Evolutionary conservation across 2,888 invertebrate genomes (phyloP).

Genomic region (Hyppa rectilinea): DNA sequence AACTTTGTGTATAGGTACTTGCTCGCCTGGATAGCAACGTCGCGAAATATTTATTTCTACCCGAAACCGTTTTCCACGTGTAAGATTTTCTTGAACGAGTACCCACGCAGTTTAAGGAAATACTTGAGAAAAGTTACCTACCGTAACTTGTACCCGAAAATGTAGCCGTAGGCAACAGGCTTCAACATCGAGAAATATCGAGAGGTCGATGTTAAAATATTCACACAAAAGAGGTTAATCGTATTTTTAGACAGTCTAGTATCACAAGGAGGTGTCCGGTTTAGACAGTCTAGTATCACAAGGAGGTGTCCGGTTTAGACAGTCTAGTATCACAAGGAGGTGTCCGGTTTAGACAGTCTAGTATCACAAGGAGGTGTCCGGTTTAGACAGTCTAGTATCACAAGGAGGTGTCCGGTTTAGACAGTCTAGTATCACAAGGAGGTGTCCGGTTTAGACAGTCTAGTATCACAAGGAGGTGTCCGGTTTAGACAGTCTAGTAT

Average conservation of each 20-base stretch:
- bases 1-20: slow-evolving; percentile 11
- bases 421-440: slow-evolving; percentile 40
- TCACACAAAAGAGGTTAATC: slow-evolving; percentile 58
- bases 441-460: slow-evolving; percentile 53
- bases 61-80: slow-evolving; percentile 9
- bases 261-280: slow-evolving; percentile 42
- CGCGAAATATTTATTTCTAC: slow-evolving; percentile 18
- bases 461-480: slow-evolving; percentile 42
- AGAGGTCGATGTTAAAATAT: slow-evolving; percentile 61
- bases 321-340: slow-evolving; percentile 41
- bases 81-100: slow-evolving; percentile 2
- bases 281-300: slow-evolving; percentile 48
- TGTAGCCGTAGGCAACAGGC: slow-evolving; percentile 47
- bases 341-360: slow-evolving; percentile 53
- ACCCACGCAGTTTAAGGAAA: slow-evolving; percentile 29
- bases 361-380: slow-evolving; percentile 40
- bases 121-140: slow-evolving; percentile 35
- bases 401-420: slow-evolving; percentile 52
- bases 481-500: slow-evolving; percentile 52
- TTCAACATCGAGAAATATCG: slow-evolving; percentile 40
- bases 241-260: slow-evolving; percentile 56
- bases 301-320: slow-evolving; percentile 52
- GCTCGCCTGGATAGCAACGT: slow-evolving; percentile 1
- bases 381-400: slow-evolving; percentile 51
- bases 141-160: slow-evolving; percentile 38